Base-by-base conservation (phyloP, 2,113 vertebrate genomes). In the Athene noctua region DNA sequence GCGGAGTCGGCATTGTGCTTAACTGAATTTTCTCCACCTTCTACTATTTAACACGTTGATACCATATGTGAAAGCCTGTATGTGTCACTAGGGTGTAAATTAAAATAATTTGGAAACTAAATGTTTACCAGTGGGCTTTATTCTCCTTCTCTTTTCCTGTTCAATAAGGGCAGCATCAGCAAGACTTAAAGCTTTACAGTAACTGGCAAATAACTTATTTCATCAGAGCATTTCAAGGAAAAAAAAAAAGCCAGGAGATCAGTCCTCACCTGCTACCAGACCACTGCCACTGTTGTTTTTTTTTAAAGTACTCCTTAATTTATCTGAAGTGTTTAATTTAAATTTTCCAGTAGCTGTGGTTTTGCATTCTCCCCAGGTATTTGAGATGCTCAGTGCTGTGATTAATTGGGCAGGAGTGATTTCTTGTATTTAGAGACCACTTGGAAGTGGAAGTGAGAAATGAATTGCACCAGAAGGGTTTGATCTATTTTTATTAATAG, bases 381-480 rank as follows among this genome's bases (percentile, higher is more conserved):
- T 65, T 6, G 34, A 49, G 51, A 30, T 92, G 71, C 49, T 96
- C 80, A 49, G 90, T 5, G 1, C 59, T 38, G 92, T 84, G 95
- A 83, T 92, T 92, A 97, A 95, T 89, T 66, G 67, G 87, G 82
- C 95, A 91, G 96, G 89, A 40, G 77, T 34, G 51, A 46, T 95
- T 95, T 26, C 88, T 90, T 63, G 58, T 80, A 87, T 82, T 96
- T 79, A 92, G 97, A 96, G 92, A 71, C 79, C 93, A 79, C 95
- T 94, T 80, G 86, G 93, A 96, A 96, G 66, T 82, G 71, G 79
- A 97, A 96, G 75, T 27, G 86, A 96, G 97, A 86, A 93, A 87
- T 80, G 92, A 95, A 80, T 80, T 95, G 79, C 57, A 36, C 94
- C 86, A 71, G 96, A 67, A 94, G 89, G 85, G 72, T 62, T 88